Evolutionary conservation across 2,113 vertebrate genomes (phyloP), one percentile per base, ranked within the genome.

Genomic region (Nymphicus hollandicus): DNA sequence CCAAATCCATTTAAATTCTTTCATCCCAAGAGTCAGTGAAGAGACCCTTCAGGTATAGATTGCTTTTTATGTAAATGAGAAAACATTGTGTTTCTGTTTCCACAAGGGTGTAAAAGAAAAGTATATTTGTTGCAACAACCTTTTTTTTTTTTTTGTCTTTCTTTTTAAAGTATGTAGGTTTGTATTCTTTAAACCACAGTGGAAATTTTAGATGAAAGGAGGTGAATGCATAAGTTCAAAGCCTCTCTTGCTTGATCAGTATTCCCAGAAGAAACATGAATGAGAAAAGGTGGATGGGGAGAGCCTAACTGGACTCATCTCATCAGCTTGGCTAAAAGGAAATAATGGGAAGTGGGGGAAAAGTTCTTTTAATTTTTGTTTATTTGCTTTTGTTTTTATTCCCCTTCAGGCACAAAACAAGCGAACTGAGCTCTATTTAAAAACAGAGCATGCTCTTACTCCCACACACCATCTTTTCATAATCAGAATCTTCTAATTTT

Each of bases 151-250:
- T 27, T 23, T 13, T 23, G 19, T 23, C 10, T 35, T 35, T 61
- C 12, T n/a, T 92, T 80, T 53, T 81, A 63, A n/a, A 58, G 17
- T 41, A 28, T 41, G 23, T 78, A 12, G 61, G 19, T 94, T 79
- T 87, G 27, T 89, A 29, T 85, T 95, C 56, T 91, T 93, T 81
- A 80, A 94, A 46, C 44, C 63, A 63, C 72, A 89, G 56, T 44
- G 76, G 41, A 95, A 93, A 17, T 25, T 96, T 73, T 66, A 93
- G 84, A 95, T 97, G 72, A 95, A 95, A 97, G 73, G 80, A 78
- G 39, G n/a, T 86, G 41, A 46, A 55, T 78, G 46, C 58, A 14
- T 53, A 88, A 94, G n/a, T 97, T 96, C 95, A 97, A 96, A 97
- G 91, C 39, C 35, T 94, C 22, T 87, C 68, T 60, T 86, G 31